phyloP scores from a whole-genome alignment of 2,113 vertebrate species.

The Scophthalmus maximus region DNA sequence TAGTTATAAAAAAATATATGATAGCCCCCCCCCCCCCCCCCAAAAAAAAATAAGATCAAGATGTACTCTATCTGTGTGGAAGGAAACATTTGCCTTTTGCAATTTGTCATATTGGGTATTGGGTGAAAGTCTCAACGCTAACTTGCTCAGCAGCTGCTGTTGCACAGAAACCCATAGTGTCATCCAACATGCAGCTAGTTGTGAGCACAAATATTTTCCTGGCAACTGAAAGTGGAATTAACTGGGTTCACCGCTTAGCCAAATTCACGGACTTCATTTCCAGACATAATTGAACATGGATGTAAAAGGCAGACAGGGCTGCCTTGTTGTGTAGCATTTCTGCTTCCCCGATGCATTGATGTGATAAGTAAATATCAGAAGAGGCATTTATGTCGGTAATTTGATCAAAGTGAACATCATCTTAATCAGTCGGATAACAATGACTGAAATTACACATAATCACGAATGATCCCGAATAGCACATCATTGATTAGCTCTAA shows the following conservation, averaged over 20 bases:
- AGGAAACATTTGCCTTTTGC: slow-evolving; percentile 17
- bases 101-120: slow-evolving; percentile 22
- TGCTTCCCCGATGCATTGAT: not conserved
- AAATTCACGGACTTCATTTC: slow-evolving; percentile 27
- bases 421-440: slow-evolving; percentile 14
- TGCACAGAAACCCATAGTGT: slow-evolving; percentile 19
- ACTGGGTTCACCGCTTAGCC: slow-evolving; percentile 15
- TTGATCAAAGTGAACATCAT: slow-evolving; percentile 16
- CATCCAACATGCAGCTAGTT: slow-evolving; percentile 39
- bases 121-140: slow-evolving; percentile 14
- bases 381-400: slow-evolving; percentile 4
- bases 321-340: not conserved
- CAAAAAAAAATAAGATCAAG: not conserved
- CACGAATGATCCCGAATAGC: slow-evolving; percentile 7
- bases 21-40: not conserved
- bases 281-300: slow-evolving; percentile 10
- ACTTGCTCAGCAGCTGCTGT: slow-evolving; percentile 53
- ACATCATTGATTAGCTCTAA: slow-evolving; percentile 43
- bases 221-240: slow-evolving; percentile 49
- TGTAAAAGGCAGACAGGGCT: not conserved
- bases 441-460: slow-evolving; percentile 32
- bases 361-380: not conserved
- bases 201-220: slow-evolving; percentile 63
- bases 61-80: not conserved
- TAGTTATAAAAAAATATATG: slow-evolving; percentile 12